Base-by-base conservation (phyloP, 2,888 invertebrate species). In the Mesodorylaimus sp. region DNA sequence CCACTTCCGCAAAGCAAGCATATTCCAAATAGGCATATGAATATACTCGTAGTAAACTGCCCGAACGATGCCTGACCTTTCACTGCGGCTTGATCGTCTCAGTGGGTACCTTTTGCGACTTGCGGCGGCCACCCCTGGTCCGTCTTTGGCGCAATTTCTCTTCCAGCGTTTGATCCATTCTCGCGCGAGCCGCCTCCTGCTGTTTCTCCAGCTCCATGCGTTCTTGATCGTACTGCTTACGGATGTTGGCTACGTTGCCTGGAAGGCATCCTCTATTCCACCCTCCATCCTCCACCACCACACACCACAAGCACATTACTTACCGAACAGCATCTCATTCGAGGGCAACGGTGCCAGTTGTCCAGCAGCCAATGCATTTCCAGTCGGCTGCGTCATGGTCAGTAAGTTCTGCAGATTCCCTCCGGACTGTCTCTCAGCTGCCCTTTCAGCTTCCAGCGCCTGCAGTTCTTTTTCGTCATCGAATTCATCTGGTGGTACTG, bases 261-360 rank as follows among this genome's bases (percentile, higher is more conserved):
- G 56, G 56, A 43, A 23, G 13, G 16, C n/a, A n/a, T n/a, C n/a
- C n/a, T n/a, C n/a, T n/a, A n/a, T n/a, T n/a, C n/a, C n/a, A n/a
- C n/a, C n/a, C n/a, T n/a, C n/a, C n/a, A n/a, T n/a, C n/a, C n/a
- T n/a, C n/a, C n/a, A n/a, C n/a, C n/a, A n/a, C n/a, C n/a, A n/a
- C n/a, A n/a, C n/a, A n/a, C n/a, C n/a, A n/a, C n/a, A n/a, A n/a
- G n/a, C n/a, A n/a, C n/a, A n/a, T n/a, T n/a, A 45, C 60, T 58
- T 59, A 70, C 73, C 73, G 60, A 73, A 73, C 21, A 73, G 61
- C 26, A 69, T 69, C 46, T 70, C 68, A 48, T 67, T 63, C 7
- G 62, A 61, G 1, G 73, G 73, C 2, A 72, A 25, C 72, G 72
- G 50, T 73, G 57, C 50, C 70, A 68, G 46, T 60, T 63, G 26